Evolutionary conservation across 2,113 vertebrate species (phyloP), one percentile per base, ranked within the genome.

Genomic region (Hydropotes inermis): DNA sequence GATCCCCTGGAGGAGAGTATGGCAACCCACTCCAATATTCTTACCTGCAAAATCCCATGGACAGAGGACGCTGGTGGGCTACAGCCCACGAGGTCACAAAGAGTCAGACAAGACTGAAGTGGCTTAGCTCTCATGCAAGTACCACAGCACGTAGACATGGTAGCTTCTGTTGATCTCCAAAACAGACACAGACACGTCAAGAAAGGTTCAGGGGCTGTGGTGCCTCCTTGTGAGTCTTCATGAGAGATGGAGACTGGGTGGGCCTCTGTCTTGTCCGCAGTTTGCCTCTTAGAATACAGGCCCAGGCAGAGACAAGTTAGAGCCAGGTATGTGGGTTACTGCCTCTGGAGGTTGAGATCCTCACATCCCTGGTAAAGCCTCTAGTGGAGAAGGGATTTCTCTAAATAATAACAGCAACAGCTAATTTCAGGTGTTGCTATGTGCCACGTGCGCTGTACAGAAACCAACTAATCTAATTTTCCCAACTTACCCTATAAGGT

Each of bases 251-350:
- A 14, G 36, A 28, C 36, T 30, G 39, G 78, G 5, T 0, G 1
- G 17, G 36, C 15, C 4, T 61, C 58, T 30, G 16, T 60, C 54
- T 4, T 1, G n/a, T 61, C 16, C 0, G 0, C 1, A 3, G 25
- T 23, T 13, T 61, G 28, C n/a, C 28, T 28, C 27, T 50, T 39
- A 54, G 30, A 47, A 83, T 58, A 50, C 19, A 33, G 55, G 11
- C 23, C 25, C 33, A 3, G 9, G 50, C 2, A 57, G 15, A 87
- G 64, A 39, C 27, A 19, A 7, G 12, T 36, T 8, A 12, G 36
- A 85, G 15, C 13, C 6, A 14, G 2, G 15, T 25, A 15, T 19
- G 2, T 2, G 45, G 52, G 13, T 16, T 27, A 33, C 27, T 50
- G 64, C 47, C 19, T 45, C 52, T 92, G 7, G 4, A 5, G 39